These are phyloP conservation scores for Alosa alosa DNA, from an alignment of 2,113 vertebrate genomes.

Conservation along the genomic window DNA sequence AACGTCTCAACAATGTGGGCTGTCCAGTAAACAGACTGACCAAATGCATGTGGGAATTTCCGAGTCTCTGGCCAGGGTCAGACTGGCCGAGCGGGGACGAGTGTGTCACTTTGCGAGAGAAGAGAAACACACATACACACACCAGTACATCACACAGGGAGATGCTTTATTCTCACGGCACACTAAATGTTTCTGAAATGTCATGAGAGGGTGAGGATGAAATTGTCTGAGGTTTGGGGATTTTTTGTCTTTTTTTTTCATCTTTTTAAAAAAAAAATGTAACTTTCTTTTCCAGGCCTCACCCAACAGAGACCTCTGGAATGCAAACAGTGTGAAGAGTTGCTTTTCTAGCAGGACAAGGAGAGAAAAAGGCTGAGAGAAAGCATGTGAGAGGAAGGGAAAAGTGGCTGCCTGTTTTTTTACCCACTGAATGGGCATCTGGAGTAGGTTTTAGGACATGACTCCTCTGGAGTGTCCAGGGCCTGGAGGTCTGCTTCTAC, in stretches of 20 bases:
- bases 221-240: slow-evolving; percentile 46
- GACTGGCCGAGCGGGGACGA: not conserved
- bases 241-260: slow-evolving; percentile 15
- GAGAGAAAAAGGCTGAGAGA: slow-evolving; percentile 48
- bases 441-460: slow-evolving; percentile 21
- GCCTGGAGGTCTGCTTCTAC: not conserved
- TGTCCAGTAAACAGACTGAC: slow-evolving; percentile 39
- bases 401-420: not conserved
- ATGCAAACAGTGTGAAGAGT: slow-evolving; percentile 54
- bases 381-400: slow-evolving; percentile 29
- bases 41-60: slow-evolving; percentile 40
- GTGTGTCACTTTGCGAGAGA: not conserved
- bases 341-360: slow-evolving; percentile 19
- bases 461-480: not conserved
- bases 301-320: slow-evolving; percentile 49
- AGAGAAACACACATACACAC: not conserved
- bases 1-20: slow-evolving; percentile 24
- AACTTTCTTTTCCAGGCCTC: slow-evolving; percentile 34
- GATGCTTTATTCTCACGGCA: not conserved
- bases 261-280: not conserved
- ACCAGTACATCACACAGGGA: not conserved
- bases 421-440: slow-evolving; percentile 30
- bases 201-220: slow-evolving; percentile 33
- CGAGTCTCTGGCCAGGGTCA: not conserved
- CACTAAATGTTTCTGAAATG: slow-evolving; percentile 29